Evolutionary conservation across 2,113 vertebrate species (phyloP), one percentile per base, ranked within the genome.

Genomic region (crab-eating macaque (Macaca fascicularis)): DNA sequence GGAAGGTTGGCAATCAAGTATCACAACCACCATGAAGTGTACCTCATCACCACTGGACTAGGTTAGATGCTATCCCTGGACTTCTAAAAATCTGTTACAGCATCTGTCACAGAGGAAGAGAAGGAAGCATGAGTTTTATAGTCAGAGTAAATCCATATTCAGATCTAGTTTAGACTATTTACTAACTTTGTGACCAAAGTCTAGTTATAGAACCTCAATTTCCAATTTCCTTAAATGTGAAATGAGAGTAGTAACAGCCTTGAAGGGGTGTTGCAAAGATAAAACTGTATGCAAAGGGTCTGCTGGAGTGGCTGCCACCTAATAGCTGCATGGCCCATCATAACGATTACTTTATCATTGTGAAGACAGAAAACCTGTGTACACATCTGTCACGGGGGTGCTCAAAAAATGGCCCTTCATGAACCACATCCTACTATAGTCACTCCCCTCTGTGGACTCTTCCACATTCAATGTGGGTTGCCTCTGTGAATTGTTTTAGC

Each of bases 201-300:
- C 74, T 38, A 8, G 23, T 80, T 67, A 48, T 5, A 55, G 78
- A 89, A 72, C 64, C 27, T 57, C 22, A 10, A 22, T 69, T 32
- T 89, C 67, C 22, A 5, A 17, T 75, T n/a, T 89, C 85, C 89
- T 64, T 80, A 67, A 40, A 43, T 50, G 48, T 64, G 55, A 92
- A 91, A 38, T 25, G 11, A 57, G 52, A 64, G 13, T 45, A 9
- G 13, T 6, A 74, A 23, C 16, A 35, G 25, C 12, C 43, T 48
- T 40, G 43, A 17, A 64, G 38, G 8, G 20, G 20, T 52, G 22
- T 52, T 48, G 19, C 20, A 9, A 79, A 83, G 81, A 76, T 61
- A 57, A 75, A 92, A 20, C 17, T 50, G 3, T 19, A 10, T 1
- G 3, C 43, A 48, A 52, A 48, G 19, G 30, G 0, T 48, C 20